A percentile compares a stretch with the other conserved stretches of the same genome.
Conservation (phyloP, 2,797 vertebrate species). For the Distichodus sexfasciatus region DNA sequence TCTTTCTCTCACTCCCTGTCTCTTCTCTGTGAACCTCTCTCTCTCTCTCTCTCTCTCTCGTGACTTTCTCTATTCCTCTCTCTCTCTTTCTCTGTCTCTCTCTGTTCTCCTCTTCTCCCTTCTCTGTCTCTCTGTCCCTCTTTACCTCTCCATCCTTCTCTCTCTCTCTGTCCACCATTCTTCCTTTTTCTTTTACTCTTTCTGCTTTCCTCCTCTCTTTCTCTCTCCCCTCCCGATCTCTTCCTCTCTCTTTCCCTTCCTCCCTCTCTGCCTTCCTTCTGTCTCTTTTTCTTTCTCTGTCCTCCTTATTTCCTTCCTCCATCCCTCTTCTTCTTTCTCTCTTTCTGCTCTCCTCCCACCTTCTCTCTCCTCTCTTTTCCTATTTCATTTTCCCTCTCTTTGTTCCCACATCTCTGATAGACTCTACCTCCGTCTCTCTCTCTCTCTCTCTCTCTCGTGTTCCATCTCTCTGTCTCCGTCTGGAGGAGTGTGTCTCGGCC, state of each 20-base stretch:
- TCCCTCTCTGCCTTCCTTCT: too few relatives aligned
- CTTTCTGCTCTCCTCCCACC: not conserved
- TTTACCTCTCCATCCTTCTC: slow-evolving; percentile 23
- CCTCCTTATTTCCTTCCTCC: slow-evolving; percentile 8
- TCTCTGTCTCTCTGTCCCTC: not conserved
- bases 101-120: slow-evolving; percentile 2
- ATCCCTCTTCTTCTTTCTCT: not conserved
- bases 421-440: not conserved
- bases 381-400: slow-evolving; percentile 4
- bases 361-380: too few relatives aligned
- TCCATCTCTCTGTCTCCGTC: slow-evolving; percentile 29
- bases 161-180: slow-evolving; percentile 19
- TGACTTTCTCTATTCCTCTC: too few relatives aligned
- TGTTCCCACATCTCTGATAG: slow-evolving; percentile 36
- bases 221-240: slow-evolving; percentile 6
- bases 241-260: not conserved
- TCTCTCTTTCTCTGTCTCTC: slow-evolving; percentile 30
- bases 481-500: slow-evolving; percentile 50
- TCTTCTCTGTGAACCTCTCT: too few relatives aligned
- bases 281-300: too few relatives aligned
- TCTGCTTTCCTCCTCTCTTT: not conserved
- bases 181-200: not conserved
- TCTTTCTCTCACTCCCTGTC: too few relatives aligned
- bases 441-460: slow-evolving; percentile 4
- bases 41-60: not conserved